phyloP scores from a whole-genome alignment of 2,797 vertebrate species.

The Tachyglossus aculeatus region DNA sequence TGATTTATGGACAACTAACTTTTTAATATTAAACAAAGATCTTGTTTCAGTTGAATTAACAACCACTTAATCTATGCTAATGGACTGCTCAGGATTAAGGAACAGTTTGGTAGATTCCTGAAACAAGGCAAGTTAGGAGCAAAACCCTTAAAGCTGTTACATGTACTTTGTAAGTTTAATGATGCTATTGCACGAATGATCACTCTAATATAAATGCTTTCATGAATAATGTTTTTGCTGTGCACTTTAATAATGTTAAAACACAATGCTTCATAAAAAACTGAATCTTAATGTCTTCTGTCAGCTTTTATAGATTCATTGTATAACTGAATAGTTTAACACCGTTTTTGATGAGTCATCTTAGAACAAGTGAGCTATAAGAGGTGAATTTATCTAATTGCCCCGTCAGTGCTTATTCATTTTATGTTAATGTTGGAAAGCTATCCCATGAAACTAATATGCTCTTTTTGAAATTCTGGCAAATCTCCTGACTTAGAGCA shows the following conservation, averaged over 20 bases:
- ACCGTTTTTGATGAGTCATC: slow-evolving; percentile 17
- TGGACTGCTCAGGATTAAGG: slow-evolving; percentile 4
- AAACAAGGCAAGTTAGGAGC: slow-evolving; percentile 16
- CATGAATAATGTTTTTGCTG: slow-evolving; percentile 30
- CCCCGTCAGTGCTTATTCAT: slow-evolving; percentile 36
- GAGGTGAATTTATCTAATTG: slow-evolving; percentile 41
- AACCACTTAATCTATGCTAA: neutral
- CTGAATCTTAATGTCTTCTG: slow-evolving; percentile 38
- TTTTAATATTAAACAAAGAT: neutral
- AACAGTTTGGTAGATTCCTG: neutral
- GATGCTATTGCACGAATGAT: slow-evolving; percentile 34
- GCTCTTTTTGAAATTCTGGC: slow-evolving; percentile 30
- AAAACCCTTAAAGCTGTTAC: slow-evolving; percentile 14
- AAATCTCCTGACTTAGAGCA: neutral
- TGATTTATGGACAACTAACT: too few species aligned
- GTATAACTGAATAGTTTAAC: slow-evolving; percentile 21
- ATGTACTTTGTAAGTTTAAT: slow-evolving; percentile 28
- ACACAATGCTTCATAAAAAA: slow-evolving; percentile 42
- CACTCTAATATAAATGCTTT: slow-evolving; percentile 30
- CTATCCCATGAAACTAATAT: slow-evolving; percentile 16
- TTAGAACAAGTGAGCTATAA: slow-evolving; percentile 27
- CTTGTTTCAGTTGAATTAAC: slow-evolving; percentile 19
- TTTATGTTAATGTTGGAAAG: slow-evolving; percentile 34
- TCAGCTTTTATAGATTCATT: slow-evolving; percentile 29
- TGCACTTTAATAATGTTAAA: slow-evolving; percentile 40